phyloP scores from a whole-genome alignment of 2,888 invertebrate species.

The Tiliacea aurago region DNA sequence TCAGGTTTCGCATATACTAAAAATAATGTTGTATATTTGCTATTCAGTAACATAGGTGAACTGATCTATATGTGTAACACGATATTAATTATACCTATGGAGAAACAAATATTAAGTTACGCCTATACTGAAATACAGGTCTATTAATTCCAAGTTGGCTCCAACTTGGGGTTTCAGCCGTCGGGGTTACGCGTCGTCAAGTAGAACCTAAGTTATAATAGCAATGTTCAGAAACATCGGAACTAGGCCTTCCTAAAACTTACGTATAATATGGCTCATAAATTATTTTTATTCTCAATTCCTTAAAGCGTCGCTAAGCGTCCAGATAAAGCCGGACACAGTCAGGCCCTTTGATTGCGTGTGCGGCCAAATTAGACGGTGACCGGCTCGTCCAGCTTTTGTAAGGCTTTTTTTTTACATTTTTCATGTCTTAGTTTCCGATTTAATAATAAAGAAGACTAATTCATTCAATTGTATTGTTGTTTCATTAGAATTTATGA shows the following conservation, averaged over 20 bases:
- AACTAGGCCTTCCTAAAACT: background rate
- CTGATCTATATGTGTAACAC: background rate
- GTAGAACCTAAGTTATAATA: background rate
- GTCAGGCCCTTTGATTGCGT: too few relatives aligned
- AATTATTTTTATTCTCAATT: background rate
- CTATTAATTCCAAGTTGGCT: background rate
- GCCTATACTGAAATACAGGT: background rate
- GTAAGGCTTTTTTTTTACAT: too few relatives aligned
- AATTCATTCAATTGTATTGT: too few relatives aligned
- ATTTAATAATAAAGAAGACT: too few relatives aligned
- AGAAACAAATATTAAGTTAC: conserved; percentile 10
- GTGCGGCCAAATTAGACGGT: too few relatives aligned
- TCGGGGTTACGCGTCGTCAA: background rate
- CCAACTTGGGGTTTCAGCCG: background rate
- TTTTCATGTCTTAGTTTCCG: too few relatives aligned
- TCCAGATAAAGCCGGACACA: too few relatives aligned
- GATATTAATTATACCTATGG: background rate
- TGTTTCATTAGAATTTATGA: too few relatives aligned
- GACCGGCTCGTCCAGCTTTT: too few relatives aligned
- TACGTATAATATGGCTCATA: background rate
- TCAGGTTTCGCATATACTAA: too few relatives aligned
- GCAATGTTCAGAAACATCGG: background rate
- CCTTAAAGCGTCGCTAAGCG: background rate
- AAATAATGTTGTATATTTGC: background rate
- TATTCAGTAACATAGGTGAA: background rate